Evolutionary conservation across 2,113 vertebrate species (phyloP).

Genomic region (Cygnus atratus): DNA sequence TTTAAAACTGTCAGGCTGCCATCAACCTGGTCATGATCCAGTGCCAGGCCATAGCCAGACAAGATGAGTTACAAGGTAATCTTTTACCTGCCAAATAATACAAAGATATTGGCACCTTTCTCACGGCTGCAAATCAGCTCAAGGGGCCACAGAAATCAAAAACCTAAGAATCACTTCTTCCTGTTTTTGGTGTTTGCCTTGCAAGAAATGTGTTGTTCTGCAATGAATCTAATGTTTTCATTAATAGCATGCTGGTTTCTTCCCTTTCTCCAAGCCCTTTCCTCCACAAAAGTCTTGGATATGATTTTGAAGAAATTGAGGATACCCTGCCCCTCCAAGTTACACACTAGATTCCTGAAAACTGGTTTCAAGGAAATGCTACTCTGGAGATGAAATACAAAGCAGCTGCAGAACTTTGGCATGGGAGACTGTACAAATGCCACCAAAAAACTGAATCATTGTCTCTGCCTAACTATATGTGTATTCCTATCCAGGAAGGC

Average conservation of each 20-base stretch:
- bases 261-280: slow-evolving; percentile 5
- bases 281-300: slow-evolving; percentile 21
- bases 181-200: slow-evolving; percentile 23
- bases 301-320: slow-evolving; percentile 32
- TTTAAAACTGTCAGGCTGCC: slow-evolving; percentile 57
- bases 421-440: background rate
- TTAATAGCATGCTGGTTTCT: background rate
- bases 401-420: slow-evolving; percentile 63
- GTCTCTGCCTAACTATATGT: slow-evolving; percentile 28
- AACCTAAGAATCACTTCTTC: slow-evolving; percentile 8
- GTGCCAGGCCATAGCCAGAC: slow-evolving; percentile 54
- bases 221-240: slow-evolving; percentile 1
- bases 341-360: slow-evolving; percentile 23
- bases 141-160: slow-evolving; percentile 39
- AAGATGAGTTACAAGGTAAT: slow-evolving; percentile 65
- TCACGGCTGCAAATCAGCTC: slow-evolving; percentile 44
- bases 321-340: background rate
- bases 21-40: slow-evolving; percentile 59
- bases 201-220: background rate
- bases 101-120: slow-evolving; percentile 57
- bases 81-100: slow-evolving; percentile 45
- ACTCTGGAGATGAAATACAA: slow-evolving; percentile 30
- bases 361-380: slow-evolving; percentile 40
- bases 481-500: background rate
- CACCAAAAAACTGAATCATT: slow-evolving; percentile 27